These are phyloP conservation scores for Rhimphoctona megacephalus DNA, from an alignment of 2,888 invertebrate genomes.

Conservation along the genomic window DNA sequence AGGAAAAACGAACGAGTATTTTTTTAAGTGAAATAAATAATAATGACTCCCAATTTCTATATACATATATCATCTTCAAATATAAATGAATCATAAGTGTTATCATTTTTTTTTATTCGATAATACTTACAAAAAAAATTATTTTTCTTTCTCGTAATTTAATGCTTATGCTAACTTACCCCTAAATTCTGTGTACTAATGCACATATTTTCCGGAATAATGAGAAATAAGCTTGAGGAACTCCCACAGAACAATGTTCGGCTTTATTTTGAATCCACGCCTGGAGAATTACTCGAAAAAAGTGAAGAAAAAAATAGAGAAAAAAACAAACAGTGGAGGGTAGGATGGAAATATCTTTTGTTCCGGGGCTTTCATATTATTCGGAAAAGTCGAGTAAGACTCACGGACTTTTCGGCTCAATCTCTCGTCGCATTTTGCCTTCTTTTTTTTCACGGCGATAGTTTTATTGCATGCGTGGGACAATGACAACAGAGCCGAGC, in stretches of 20 bases:
- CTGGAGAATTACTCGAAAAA: constrained; percentile 40
- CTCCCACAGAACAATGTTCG: constrained; percentile 49
- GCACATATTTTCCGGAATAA: constrained; percentile 28
- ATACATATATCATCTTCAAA: no score
- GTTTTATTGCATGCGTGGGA: constrained; percentile 54
- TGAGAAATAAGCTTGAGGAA: constrained; percentile 55
- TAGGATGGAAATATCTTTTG: constrained; percentile 53
- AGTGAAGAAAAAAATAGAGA: background rate
- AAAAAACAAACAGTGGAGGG: constrained; percentile 3
- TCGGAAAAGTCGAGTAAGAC: constrained; percentile 55
- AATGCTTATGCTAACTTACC: background rate
- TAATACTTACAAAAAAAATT: no score
- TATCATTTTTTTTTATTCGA: no score
- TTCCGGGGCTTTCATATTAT: constrained; percentile 59
- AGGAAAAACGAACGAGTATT: no score
- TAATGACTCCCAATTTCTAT: no score
- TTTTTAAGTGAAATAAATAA: no score
- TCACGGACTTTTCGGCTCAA: constrained; percentile 36
- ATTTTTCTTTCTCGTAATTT: background rate
- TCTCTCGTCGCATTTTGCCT: constrained; percentile 29
- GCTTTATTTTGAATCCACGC: constrained; percentile 42
- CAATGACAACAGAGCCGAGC: constrained; percentile 43
- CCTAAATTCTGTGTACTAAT: background rate
- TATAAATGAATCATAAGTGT: no score
- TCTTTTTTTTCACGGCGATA: background rate